A percentile compares a stretch with the other conserved stretches of the same genome.
phyloP scores from a whole-genome alignment of 2,888 invertebrate species.

The Melangyna quadrimaculata region DNA sequence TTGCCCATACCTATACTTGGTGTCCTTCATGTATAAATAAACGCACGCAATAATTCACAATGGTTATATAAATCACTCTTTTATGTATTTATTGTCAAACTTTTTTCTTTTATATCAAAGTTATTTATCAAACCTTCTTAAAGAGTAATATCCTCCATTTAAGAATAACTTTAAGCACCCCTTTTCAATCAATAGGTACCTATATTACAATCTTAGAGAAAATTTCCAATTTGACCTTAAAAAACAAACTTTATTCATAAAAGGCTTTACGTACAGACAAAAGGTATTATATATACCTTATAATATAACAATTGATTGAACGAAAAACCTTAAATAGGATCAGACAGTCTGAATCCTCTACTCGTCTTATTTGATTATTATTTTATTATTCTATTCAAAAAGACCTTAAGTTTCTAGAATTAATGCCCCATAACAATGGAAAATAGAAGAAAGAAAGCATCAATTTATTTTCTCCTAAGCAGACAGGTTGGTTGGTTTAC shows the following conservation, averaged over 20 bases:
- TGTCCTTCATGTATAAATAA: too few species aligned
- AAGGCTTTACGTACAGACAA: background rate
- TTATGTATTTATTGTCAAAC: too few species aligned
- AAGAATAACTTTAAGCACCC: background rate
- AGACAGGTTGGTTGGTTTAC: background rate
- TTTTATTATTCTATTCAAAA: background rate
- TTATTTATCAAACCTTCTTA: background rate
- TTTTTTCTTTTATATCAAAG: too few species aligned
- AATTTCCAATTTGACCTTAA: background rate
- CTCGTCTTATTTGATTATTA: background rate
- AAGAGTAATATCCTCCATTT: background rate
- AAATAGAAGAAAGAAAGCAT: background rate
- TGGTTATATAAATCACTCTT: too few species aligned
- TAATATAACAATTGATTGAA: background rate
- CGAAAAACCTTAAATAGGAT: slow-evolving; percentile 27
- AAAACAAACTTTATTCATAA: background rate
- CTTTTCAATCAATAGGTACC: background rate
- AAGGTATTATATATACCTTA: too few species aligned
- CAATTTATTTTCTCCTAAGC: background rate
- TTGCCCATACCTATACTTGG: too few species aligned
- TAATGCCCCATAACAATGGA: background rate
- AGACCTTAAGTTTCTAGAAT: background rate
- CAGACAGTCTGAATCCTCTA: slow-evolving; percentile 50
- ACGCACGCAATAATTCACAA: too few species aligned
- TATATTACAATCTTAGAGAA: background rate